Evolutionary conservation across 2,888 invertebrate genomes (phyloP), one percentile per base, ranked within the genome.

Genomic region (Digitonthophagus gazella): DNA sequence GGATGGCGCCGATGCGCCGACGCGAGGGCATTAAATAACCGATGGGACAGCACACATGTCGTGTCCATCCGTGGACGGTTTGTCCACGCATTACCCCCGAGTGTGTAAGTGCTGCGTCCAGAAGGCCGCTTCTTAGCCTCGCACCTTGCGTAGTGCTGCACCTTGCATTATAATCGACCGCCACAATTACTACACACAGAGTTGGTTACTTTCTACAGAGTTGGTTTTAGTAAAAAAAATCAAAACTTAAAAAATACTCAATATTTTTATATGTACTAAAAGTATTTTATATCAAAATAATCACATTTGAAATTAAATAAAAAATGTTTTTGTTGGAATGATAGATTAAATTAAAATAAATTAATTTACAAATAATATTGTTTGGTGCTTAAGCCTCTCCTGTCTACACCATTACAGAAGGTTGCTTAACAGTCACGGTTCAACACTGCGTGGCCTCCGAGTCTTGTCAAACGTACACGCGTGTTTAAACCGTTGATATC

Each of bases 81-180:
- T 44, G 28, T 44, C 28, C 28, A 44, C 28, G 28, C 28, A 44
- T 44, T 44, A 44, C 28, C 28, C 28, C 28, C 28, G 28, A 44
- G 28, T 44, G 28, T 44, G 28, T 44, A 44, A 44, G 28, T 44
- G 28, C 28, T 44, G 28, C 6, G 28, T 44, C 28, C 28, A 44
- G 28, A 44, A 44, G 28, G 28, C 28, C 28, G 28, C 28, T 44
- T 44, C 28, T 44, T 44, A 44, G 28, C 28, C 28, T 44, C 28
- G 28, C 74, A 75, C 75, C 75, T 75, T 74, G 75, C 74, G 67
- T 67, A 66, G 61, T 44, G 71, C 55, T 73, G 73, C 75, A 75
- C 74, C 75, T 75, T 75, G 73, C 73, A 67, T 57, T 71, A 69
- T 71, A 74, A 69, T 66, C 66, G 72, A 67, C 74, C 73, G 61